A percentile compares a stretch with the other conserved stretches of the same genome.
Evolutionary conservation across 2,888 invertebrate species (phyloP).

Genomic region (Gandaritis pyraliata): DNA sequence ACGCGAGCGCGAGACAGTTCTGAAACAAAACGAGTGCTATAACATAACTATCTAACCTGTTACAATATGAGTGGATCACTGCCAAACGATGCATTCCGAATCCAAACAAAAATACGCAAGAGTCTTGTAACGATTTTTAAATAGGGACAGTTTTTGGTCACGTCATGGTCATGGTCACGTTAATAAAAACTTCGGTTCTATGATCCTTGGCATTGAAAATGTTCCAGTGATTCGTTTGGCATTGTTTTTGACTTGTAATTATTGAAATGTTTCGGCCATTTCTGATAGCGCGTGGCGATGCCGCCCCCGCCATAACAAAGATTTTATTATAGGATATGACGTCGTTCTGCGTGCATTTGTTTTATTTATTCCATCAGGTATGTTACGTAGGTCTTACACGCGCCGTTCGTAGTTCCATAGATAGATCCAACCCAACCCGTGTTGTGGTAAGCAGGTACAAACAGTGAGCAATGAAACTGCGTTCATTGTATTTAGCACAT

Average conservation of each 20-base stretch:
- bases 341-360: constrained; percentile 6
- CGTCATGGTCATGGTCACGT: constrained; percentile 27
- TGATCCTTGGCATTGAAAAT: constrained; percentile 24
- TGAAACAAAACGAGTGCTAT: constrained; percentile 46
- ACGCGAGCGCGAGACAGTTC: constrained; percentile 64
- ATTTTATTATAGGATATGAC: constrained; percentile 18
- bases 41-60: not conserved
- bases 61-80: constrained; percentile 10
- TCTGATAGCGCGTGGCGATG: constrained; percentile 11
- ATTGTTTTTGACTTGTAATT: constrained; percentile 4
- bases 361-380: constrained; percentile 14
- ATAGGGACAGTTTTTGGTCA: constrained; percentile 24
- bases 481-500: no score
- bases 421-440: constrained; percentile 13
- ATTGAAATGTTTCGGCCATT: constrained; percentile 8
- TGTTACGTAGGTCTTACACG: constrained; percentile 14
- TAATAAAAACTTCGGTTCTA: constrained; percentile 8
- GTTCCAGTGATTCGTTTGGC: constrained; percentile 22
- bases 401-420: constrained; percentile 1
- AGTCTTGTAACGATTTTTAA: constrained; percentile 27
- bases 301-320: constrained; percentile 16
- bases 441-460: constrained; percentile 7
- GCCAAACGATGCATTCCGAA: constrained; percentile 26
- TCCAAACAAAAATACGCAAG: constrained; percentile 21
- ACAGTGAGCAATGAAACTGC: not conserved